Percentiles rank a stretch among this genome's conserved stretches.
Evolutionary conservation across 2,797 vertebrate species (phyloP).

Genomic region (Gephyroberyx darwinii): DNA sequence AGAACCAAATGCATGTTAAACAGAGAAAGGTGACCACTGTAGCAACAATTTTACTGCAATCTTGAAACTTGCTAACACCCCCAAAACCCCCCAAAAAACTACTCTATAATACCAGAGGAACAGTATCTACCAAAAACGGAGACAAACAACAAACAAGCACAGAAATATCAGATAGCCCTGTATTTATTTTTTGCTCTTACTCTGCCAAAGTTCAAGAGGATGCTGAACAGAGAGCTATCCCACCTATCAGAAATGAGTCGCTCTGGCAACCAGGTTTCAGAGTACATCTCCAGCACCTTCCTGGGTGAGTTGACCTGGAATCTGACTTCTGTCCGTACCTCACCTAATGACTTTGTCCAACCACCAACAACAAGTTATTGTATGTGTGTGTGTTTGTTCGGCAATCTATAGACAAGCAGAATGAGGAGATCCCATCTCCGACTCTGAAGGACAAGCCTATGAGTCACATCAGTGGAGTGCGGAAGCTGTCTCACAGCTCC

Average conservation of each 20-base stretch:
- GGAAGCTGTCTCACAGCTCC: constrained; percentile 84
- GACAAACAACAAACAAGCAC: too few species aligned
- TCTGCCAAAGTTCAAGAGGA: constrained; percentile 79
- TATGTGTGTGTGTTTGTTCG: constrained; percentile 8
- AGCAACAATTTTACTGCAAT: too few species aligned
- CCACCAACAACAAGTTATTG: constrained; percentile 4
- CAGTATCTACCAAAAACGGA: too few species aligned
- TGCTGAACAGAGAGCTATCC: constrained; percentile 90
- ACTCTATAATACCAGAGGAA: too few species aligned
- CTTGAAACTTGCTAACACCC: too few species aligned
- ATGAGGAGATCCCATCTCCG: constrained; percentile 88
- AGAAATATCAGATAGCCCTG: neutral
- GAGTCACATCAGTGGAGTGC: constrained; percentile 88
- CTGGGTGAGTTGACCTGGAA: constrained; percentile 81
- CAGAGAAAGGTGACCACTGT: neutral
- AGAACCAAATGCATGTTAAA: neutral
- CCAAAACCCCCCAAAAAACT: too few species aligned
- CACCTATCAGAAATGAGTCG: constrained; percentile 93
- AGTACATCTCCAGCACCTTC: constrained; percentile 93
- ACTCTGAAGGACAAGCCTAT: constrained; percentile 87
- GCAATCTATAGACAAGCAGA: constrained; percentile 79
- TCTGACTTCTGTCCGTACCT: neutral
- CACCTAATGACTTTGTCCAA: neutral
- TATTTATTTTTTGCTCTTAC: constrained; percentile 3
- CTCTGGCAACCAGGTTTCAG: constrained; percentile 92